Evolutionary conservation across 2,113 vertebrate genomes (phyloP).

Genomic region (Odocoileus hemionus): DNA sequence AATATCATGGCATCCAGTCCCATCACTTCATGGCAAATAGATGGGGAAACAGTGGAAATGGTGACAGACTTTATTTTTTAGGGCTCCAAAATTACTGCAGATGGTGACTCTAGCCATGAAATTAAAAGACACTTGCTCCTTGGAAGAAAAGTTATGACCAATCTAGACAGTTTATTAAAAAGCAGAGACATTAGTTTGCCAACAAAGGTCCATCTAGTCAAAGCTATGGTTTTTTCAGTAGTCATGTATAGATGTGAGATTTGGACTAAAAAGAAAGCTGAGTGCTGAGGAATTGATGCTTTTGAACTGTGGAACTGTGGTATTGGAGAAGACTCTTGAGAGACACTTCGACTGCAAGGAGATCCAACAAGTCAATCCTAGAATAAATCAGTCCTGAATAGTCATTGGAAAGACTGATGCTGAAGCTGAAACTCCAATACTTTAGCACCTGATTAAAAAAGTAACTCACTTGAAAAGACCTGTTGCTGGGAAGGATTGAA

Average conservation of each 20-base stretch:
- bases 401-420: background rate
- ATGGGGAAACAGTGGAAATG: background rate
- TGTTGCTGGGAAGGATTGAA: background rate
- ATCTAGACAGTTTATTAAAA: background rate
- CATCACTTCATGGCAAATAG: background rate
- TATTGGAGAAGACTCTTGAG: background rate
- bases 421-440: background rate
- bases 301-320: background rate
- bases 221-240: background rate
- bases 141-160: background rate
- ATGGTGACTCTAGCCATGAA: background rate
- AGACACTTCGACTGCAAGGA: background rate
- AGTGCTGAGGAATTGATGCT: accelerated
- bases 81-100: background rate
- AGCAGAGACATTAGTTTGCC: background rate
- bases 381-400: background rate
- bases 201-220: background rate
- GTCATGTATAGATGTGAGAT: background rate
- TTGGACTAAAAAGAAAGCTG: background rate
- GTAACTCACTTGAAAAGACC: background rate
- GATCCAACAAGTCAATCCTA: background rate
- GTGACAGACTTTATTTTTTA: background rate
- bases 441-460: background rate
- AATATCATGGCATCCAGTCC: background rate
- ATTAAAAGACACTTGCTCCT: background rate